These are phyloP conservation scores for Strigamia crassipes DNA, from an alignment of 2,888 invertebrate species.

Conservation along the genomic window DNA sequence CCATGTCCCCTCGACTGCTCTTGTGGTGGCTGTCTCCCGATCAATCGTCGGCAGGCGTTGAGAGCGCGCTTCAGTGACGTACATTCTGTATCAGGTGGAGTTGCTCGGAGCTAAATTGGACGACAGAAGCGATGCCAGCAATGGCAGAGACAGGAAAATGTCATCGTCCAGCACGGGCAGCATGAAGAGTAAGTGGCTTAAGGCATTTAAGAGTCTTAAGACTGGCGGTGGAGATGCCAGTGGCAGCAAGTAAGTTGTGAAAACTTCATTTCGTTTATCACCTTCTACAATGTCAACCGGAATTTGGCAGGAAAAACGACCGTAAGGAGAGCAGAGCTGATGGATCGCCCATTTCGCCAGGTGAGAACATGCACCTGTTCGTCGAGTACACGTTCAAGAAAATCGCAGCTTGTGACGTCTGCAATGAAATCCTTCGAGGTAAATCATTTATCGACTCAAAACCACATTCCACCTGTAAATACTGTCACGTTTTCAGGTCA, in stretches of 20 bases:
- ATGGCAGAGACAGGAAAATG: slow-evolving; percentile 78
- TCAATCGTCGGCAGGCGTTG: slow-evolving; percentile 21
- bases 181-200: slow-evolving; percentile 97
- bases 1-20: slow-evolving; percentile 16
- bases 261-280: not conserved
- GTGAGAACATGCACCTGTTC: slow-evolving; percentile 78
- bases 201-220: slow-evolving; percentile 93
- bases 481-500: slow-evolving; percentile 69
- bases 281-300: not conserved
- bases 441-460: slow-evolving; percentile 54
- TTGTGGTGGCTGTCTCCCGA: slow-evolving; percentile 2
- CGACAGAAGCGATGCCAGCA: slow-evolving; percentile 53
- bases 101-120: slow-evolving; percentile 48
- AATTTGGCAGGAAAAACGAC: slow-evolving; percentile 33
- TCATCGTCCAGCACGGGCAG: slow-evolving; percentile 67
- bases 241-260: slow-evolving; percentile 50
- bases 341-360: not conserved
- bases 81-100: slow-evolving; percentile 47
- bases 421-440: slow-evolving; percentile 90
- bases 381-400: slow-evolving; percentile 95
- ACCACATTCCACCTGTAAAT: not conserved
- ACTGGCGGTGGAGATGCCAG: slow-evolving; percentile 51
- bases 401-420: slow-evolving; percentile 91
- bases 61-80: slow-evolving; percentile 16
- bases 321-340: not conserved